These are phyloP conservation scores for Cyrtodaria siliqua DNA, from an alignment of 2,888 invertebrate genomes.

Conservation along the genomic window DNA sequence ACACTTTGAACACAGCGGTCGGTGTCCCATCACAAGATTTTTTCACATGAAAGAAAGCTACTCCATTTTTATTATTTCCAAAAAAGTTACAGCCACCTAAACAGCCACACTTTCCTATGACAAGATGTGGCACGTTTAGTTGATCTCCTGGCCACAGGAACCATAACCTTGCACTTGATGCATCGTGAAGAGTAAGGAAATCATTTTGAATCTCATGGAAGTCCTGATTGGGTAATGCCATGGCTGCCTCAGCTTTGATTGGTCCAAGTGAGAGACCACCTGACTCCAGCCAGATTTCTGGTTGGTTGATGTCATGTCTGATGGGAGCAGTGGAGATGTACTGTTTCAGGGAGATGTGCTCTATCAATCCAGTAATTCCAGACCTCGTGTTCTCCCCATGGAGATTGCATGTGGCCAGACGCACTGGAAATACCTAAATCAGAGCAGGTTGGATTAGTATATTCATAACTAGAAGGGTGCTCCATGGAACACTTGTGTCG, in stretches of 20 bases:
- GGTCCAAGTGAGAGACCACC: constrained; percentile 96
- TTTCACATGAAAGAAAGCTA: constrained; percentile 93
- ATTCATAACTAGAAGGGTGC: too few relatives aligned
- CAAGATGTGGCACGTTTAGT: constrained; percentile 45
- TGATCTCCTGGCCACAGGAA: constrained; percentile 95
- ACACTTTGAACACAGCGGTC: constrained; percentile 79
- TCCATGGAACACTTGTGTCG: too few relatives aligned
- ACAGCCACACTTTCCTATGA: constrained; percentile 93
- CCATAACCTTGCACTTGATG: constrained; percentile 94
- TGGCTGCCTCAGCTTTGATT: constrained; percentile 94
- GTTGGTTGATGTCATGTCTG: constrained; percentile 69
- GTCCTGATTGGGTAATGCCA: constrained; percentile 87
- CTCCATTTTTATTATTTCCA: constrained; percentile 95
- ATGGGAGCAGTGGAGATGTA: constrained; percentile 88
- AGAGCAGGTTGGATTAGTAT: too few relatives aligned
- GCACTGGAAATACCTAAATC: constrained; percentile 92
- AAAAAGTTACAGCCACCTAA: constrained; percentile 98
- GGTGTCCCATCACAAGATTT: constrained; percentile 66
- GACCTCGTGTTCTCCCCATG: constrained; percentile 96
- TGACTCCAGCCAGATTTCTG: constrained; percentile 93
- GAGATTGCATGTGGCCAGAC: constrained; percentile 96
- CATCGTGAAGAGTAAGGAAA: constrained; percentile 89
- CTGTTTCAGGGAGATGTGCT: constrained; percentile 90
- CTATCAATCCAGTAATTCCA: constrained; percentile 94
- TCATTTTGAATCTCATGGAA: constrained; percentile 83